These are phyloP conservation scores for Pithys albifrons DNA, from an alignment of 2,113 vertebrate genomes.

Conservation along the genomic window DNA sequence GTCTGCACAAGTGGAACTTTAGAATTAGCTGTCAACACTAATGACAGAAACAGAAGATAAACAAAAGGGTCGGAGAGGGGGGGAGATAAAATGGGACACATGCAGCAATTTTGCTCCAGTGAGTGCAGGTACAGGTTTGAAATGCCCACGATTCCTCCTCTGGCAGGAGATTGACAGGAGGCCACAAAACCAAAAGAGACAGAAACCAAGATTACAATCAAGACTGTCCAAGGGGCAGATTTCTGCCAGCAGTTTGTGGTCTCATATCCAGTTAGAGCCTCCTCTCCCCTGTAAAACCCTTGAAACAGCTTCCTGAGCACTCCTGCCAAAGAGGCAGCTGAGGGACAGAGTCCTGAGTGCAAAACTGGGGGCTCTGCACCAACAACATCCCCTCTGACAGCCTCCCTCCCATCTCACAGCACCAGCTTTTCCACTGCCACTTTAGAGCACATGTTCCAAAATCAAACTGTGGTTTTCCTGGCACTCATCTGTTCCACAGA, in stretches of 20 bases:
- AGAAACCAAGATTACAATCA: neutral
- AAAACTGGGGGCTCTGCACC: neutral
- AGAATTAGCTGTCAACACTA: neutral
- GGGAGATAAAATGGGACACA: neutral
- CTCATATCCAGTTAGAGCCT: neutral
- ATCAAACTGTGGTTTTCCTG: too few species aligned
- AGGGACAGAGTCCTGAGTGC: neutral
- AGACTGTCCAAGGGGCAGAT: neutral
- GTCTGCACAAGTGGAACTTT: neutral
- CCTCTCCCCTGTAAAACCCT: neutral
- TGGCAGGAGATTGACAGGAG: neutral
- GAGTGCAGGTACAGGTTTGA: neutral
- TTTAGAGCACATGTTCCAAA: neutral
- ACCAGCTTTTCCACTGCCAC: neutral
- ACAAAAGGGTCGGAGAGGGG: neutral
- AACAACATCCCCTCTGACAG: neutral
- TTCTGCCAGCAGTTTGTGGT: neutral
- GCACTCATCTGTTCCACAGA: neutral
- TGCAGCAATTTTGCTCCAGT: neutral
- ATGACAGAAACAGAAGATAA: neutral
- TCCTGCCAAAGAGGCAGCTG: neutral
- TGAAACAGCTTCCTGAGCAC: too few species aligned
- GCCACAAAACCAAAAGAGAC: neutral
- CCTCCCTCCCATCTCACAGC: fast-evolving
- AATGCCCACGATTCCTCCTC: neutral